These are phyloP conservation scores for Ciconia stormi DNA, from an alignment of 2,113 vertebrate genomes.

Conservation along the genomic window DNA sequence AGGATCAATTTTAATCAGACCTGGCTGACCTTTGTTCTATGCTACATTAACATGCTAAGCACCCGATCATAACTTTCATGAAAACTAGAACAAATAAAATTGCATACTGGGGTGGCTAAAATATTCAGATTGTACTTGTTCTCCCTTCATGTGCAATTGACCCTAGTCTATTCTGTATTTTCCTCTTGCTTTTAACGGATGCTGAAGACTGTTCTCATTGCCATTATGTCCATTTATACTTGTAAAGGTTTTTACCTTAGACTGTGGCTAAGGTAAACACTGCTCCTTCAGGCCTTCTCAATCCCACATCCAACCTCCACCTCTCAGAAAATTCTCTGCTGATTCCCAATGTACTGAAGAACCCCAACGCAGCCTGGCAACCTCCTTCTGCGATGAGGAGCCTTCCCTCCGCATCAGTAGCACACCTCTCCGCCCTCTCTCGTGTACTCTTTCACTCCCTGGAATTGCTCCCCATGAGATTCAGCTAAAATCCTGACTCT, in stretches of 20 bases:
- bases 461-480: neutral
- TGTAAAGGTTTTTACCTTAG: neutral
- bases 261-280: neutral
- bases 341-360: fast-evolving
- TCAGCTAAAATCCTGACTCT: neutral
- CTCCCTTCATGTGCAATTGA: neutral
- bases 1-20: neutral
- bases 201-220: neutral
- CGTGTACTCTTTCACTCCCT: neutral
- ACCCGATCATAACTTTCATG: neutral
- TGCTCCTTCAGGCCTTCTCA: neutral
- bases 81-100: neutral
- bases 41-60: neutral
- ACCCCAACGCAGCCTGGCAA: neutral
- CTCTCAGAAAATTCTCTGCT: neutral
- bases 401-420: neutral
- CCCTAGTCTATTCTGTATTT: neutral
- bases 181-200: neutral
- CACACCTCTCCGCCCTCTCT: no score
- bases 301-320: neutral
- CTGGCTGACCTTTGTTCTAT: neutral
- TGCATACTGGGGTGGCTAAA: neutral
- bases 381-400: fast-evolving
- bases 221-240: neutral
- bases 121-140: neutral